Conservation (phyloP, 2,888 invertebrate genomes). For the Mimumesa dahlbomi region DNA sequence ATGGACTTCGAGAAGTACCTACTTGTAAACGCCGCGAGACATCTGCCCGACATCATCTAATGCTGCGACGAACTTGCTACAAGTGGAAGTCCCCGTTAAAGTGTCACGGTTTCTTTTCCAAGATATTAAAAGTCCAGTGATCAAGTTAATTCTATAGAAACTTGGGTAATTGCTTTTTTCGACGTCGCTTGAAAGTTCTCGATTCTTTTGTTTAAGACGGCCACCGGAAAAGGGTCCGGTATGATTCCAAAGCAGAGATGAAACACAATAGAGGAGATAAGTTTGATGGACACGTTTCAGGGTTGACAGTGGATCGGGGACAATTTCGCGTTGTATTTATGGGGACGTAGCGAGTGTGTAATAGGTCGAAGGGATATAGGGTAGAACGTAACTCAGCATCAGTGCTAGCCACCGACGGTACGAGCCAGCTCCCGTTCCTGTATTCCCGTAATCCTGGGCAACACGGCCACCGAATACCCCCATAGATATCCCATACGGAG, state of each 20-base stretch:
- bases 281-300: conserved; percentile 41
- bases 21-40: conserved; percentile 43
- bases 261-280: too few species aligned
- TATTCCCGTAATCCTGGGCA: conserved; percentile 76
- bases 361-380: conserved; percentile 78
- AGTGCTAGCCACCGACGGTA: conserved; percentile 57
- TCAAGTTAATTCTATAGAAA: conserved; percentile 36
- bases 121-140: conserved; percentile 31
- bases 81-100: conserved; percentile 20
- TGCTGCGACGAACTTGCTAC: conserved; percentile 21
- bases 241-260: too few species aligned
- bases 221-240: too few species aligned
- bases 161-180: conserved; percentile 22
- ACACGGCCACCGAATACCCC: conserved; percentile 67
- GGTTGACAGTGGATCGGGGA: conserved; percentile 35
- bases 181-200: too few species aligned
- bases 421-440: conserved; percentile 39
- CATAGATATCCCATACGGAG: conserved; percentile 58
- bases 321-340: conserved; percentile 66
- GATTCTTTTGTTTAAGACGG: too few species aligned
- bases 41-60: conserved; percentile 19
- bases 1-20: conserved; percentile 41
- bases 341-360: conserved; percentile 66
- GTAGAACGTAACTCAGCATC: conserved; percentile 79
- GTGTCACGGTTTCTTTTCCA: conserved; percentile 32